Evolutionary conservation across 1,140 invertebrate species (phyloP), one percentile per base, ranked within the genome.

Genomic region (Maconellicoccus hirsutus): DNA sequence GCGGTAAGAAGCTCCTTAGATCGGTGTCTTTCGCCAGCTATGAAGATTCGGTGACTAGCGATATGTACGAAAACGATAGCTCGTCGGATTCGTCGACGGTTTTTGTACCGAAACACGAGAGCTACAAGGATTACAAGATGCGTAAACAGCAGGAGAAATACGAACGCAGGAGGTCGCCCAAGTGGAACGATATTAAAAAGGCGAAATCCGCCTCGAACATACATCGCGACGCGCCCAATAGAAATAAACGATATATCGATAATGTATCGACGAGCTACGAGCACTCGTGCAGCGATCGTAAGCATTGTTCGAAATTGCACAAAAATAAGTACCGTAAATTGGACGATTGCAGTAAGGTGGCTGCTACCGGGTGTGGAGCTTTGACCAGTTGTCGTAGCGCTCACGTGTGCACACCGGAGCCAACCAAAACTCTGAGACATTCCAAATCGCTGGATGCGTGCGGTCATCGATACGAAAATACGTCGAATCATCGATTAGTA

Each of bases 81-180:
- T 59, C 52, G 21, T 59, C 52, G 6, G 52, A 59, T 22, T 66
- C 61, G 25, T 66, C 61, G 2, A 19, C 22, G 10, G 25, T 66
- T 16, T 8, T 26, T 26, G 10, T 25, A 23, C 8, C 21, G 10
- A 23, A 66, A 25, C 61, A 66, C 25, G 61, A 66, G 16, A 66
- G 61, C 61, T 66, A 66, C 22, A 66, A 66, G 21, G 61, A 66
- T 25, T 66, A 23, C 61, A 66, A 66, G 21, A 12, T 23, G 61
- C 61, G 61, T 25, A 66, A 66, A 26, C 19, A 23, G 61, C 61
- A 23, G 16, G 61, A 66, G 22, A 66, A 66, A 66, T 66, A 25
- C 22, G 25, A 12, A 14, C 19, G 21, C 8, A 12, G 61, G 10
- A 19, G 25, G 10, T 23, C 61, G 8, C 61, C 61, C 16, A 66